phyloP scores from a whole-genome alignment of 2,113 vertebrate genomes.

The Dasypus novemcinctus region DNA sequence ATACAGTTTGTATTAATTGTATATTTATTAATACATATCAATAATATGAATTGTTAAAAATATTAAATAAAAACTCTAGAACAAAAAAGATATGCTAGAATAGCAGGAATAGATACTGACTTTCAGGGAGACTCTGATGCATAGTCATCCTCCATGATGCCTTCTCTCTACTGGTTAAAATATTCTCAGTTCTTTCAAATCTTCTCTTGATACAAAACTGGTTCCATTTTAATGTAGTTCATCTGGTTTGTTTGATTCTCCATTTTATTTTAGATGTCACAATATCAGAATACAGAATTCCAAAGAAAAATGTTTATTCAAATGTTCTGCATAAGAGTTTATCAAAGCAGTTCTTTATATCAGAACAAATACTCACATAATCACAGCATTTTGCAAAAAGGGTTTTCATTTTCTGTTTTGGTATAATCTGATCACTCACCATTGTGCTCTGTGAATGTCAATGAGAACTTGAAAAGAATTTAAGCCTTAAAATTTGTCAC shows the following conservation, averaged over 20 bases:
- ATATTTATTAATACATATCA: no score
- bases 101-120: background rate
- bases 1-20: no score
- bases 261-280: background rate
- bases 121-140: background rate
- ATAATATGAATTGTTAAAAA: no score
- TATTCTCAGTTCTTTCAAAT: background rate
- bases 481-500: background rate
- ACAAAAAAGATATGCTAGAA: background rate
- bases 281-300: background rate
- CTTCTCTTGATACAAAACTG: background rate
- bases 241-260: background rate
- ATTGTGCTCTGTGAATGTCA: background rate
- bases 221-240: background rate
- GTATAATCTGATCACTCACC: slow-evolving; percentile 8
- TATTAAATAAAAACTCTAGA: no score
- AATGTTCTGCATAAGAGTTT: background rate
- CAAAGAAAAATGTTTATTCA: background rate
- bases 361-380: slow-evolving; percentile 8
- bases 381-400: slow-evolving; percentile 11
- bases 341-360: background rate
- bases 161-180: background rate
- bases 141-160: background rate
- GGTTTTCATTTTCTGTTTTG: background rate
- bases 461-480: background rate